These are phyloP conservation scores for Pocillopora damicornis DNA, from an alignment of 64 coral and sea anemone species.

Conservation along the genomic window DNA sequence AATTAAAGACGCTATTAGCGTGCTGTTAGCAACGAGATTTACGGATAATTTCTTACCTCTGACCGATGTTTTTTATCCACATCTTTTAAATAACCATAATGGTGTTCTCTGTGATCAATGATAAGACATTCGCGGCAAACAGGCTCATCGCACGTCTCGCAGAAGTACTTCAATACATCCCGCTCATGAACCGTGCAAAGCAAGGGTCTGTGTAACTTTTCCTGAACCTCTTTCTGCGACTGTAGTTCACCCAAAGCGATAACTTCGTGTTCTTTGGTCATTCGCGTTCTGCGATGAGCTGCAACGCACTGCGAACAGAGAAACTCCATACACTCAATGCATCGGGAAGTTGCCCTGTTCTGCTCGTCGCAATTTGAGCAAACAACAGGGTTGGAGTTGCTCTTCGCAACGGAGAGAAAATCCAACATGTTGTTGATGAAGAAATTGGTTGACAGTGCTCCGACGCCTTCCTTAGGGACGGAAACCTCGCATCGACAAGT, in stretches of 20 bases:
- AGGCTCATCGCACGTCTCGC: constrained; percentile 89
- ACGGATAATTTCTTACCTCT: constrained; percentile 45
- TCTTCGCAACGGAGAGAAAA: constrained; percentile 84
- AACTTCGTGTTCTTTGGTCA: constrained; percentile 95
- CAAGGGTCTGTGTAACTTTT: constrained; percentile 83
- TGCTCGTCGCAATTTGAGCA: constrained; percentile 91
- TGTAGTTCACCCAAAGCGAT: constrained; percentile 83
- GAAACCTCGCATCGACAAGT: constrained; percentile 83
- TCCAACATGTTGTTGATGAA: constrained; percentile 99
- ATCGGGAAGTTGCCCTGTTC: constrained; percentile 65
- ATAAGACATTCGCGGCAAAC: constrained; percentile 95
- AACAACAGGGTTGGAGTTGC: constrained; percentile 72
- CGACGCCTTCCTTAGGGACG: constrained; percentile 76
- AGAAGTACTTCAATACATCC: constrained; percentile 92
- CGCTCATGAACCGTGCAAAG: constrained; percentile 74
- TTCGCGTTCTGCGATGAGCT: constrained; percentile 76
- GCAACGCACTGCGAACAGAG: constrained; percentile 84
- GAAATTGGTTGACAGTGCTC: constrained; percentile 84
- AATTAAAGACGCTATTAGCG: no score
- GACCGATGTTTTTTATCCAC: constrained; percentile 94
- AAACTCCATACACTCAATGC: constrained; percentile 97
- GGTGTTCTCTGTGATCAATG: constrained; percentile 91
- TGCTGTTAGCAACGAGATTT: no score
- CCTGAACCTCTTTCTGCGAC: constrained; percentile 66
- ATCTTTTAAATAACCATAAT: constrained; percentile 93